phyloP scores from a whole-genome alignment of 2,888 invertebrate species.

The Hesperia comma region DNA sequence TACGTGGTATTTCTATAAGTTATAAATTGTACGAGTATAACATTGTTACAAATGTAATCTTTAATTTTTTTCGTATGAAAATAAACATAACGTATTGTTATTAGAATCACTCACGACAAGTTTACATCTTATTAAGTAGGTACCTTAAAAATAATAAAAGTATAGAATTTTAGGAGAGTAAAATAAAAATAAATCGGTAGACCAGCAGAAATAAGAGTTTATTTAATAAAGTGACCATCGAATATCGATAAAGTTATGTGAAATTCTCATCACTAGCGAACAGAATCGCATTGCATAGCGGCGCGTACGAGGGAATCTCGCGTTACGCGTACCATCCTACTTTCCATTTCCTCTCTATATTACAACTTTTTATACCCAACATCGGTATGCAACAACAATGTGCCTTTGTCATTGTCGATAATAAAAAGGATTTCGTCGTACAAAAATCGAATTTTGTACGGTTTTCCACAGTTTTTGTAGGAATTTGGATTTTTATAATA shows the following conservation, averaged over 20 bases:
- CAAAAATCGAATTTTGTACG: constrained; percentile 26
- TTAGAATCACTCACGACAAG: too few species aligned
- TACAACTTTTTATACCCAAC: constrained; percentile 59
- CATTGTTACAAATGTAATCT: too few species aligned
- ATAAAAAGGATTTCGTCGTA: constrained; percentile 51
- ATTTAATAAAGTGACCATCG: neutral
- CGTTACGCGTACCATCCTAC: constrained; percentile 72
- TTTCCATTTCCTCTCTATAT: constrained; percentile 75
- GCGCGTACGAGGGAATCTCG: constrained; percentile 71
- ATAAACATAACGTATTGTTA: too few species aligned
- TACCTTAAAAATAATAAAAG: too few species aligned
- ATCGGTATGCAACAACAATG: constrained; percentile 55
- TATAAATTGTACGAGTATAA: too few species aligned
- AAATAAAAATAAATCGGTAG: too few species aligned
- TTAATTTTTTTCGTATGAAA: too few species aligned
- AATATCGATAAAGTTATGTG: constrained; percentile 9
- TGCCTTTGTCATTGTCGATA: constrained; percentile 38
- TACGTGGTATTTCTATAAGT: too few species aligned
- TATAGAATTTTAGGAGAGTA: too few species aligned
- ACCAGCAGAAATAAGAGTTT: too few species aligned
- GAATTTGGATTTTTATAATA: neutral
- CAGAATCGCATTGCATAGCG: constrained; percentile 66
- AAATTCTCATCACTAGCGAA: constrained; percentile 54
- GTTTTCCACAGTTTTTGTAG: constrained; percentile 19
- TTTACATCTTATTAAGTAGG: too few species aligned